Conservation (phyloP, 2,888 invertebrate genomes). For the Aricia artaxerxes region DNA sequence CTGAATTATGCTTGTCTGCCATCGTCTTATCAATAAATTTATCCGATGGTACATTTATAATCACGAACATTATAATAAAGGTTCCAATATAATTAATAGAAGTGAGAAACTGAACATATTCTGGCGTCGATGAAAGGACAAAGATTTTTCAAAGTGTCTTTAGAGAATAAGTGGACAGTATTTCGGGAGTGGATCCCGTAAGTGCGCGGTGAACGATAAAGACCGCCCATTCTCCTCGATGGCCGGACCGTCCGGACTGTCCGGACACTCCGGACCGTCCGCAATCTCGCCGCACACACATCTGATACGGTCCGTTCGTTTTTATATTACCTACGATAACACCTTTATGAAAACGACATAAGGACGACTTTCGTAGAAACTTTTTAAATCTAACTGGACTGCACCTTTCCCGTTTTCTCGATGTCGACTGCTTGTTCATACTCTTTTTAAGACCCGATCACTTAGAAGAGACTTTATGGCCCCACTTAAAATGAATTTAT, state of each 20-base stretch:
- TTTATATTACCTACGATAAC: background rate
- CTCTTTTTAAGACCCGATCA: background rate
- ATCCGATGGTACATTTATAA: too few relatives aligned
- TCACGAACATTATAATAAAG: background rate
- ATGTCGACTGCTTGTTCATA: background rate
- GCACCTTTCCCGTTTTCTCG: background rate
- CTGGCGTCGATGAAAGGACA: background rate
- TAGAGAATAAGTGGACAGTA: constrained; percentile 11
- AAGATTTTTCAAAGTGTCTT: background rate
- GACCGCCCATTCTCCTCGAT: constrained; percentile 11
- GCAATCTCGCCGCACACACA: constrained; percentile 6
- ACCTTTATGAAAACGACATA: too few relatives aligned
- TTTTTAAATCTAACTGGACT: background rate
- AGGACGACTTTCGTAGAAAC: background rate
- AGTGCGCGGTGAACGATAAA: background rate
- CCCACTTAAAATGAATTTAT: background rate
- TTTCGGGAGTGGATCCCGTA: constrained; percentile 11
- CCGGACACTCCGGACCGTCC: background rate
- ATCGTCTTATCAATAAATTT: too few relatives aligned
- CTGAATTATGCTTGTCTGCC: too few relatives aligned
- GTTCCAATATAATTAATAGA: background rate
- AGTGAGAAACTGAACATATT: background rate
- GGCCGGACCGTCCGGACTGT: background rate
- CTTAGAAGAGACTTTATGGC: background rate
- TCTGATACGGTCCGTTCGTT: background rate